phyloP scores from a whole-genome alignment of 2,113 vertebrate genomes.

The Sinosuthora webbiana region DNA sequence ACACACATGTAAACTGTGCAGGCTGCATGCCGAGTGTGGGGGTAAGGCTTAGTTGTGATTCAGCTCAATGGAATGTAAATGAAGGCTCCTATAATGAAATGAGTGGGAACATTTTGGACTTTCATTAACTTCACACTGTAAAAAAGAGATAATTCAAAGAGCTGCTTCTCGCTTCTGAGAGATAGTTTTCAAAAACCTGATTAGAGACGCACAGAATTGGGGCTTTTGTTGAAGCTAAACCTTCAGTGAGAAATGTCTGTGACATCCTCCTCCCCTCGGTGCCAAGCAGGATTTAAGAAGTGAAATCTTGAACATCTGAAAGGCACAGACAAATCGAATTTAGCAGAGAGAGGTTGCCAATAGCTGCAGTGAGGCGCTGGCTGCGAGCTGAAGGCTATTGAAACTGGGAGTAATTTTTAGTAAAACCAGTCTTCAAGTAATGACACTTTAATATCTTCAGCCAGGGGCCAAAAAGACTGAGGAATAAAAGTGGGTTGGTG shows the following conservation, averaged over 20 bases:
- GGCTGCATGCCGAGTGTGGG: not conserved
- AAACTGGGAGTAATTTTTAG: not conserved
- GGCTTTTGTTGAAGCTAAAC: conserved; percentile 10
- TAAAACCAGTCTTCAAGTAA: not conserved
- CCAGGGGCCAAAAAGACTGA: not conserved
- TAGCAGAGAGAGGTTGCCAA: not conserved
- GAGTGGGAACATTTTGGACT: conserved; percentile 29
- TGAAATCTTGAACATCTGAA: not conserved
- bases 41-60: conserved; percentile 37
- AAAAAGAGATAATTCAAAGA: conserved; percentile 17
- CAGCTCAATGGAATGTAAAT: conserved; percentile 38
- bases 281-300: not conserved
- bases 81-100: conserved; percentile 12
- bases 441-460: not conserved
- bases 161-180: not conserved
- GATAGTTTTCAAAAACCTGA: conserved; percentile 6
- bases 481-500: not conserved
- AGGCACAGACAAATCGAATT: not conserved
- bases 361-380: not conserved
- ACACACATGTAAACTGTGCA: not conserved
- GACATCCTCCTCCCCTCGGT: not conserved
- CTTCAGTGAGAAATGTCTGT: not conserved
- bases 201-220: not conserved
- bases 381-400: not conserved
- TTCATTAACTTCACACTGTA: not conserved